phyloP scores from a whole-genome alignment of 2,113 vertebrate species.

The Phocoena sinus region DNA sequence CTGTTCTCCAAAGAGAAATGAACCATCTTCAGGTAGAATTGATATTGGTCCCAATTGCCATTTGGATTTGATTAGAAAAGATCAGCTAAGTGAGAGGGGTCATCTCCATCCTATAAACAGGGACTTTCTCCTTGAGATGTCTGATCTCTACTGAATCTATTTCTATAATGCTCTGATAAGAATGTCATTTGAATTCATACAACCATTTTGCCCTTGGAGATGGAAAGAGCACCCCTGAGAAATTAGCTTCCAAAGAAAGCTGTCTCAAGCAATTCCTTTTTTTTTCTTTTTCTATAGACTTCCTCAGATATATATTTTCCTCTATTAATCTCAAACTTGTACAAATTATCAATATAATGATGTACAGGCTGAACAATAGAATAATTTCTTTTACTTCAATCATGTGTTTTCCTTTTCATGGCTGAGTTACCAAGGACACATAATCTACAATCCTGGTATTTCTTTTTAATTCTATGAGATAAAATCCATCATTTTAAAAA shows the following conservation, averaged over 20 bases:
- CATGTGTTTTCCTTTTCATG: constrained; percentile 31
- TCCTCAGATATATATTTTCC: constrained; percentile 23
- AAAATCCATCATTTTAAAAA: constrained; percentile 77
- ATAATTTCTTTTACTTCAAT: constrained; percentile 49
- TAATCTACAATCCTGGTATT: constrained; percentile 57
- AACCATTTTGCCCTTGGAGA: constrained; percentile 50
- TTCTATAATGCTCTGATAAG: constrained; percentile 55
- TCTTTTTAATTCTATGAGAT: constrained; percentile 59
- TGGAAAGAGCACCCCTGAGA: constrained; percentile 37
- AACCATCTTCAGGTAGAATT: constrained; percentile 41
- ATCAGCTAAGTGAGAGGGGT: constrained; percentile 38
- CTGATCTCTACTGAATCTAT: constrained; percentile 43
- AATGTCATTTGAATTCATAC: constrained; percentile 66
- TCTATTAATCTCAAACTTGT: constrained; percentile 2
- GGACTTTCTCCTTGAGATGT: constrained; percentile 24
- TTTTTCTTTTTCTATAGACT: neutral
- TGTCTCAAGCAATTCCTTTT: constrained; percentile 46
- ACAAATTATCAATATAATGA: neutral
- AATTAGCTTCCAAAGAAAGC: constrained; percentile 62
- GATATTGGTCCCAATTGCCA: constrained; percentile 21
- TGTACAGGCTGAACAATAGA: constrained; percentile 32
- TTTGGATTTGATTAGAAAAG: constrained; percentile 58
- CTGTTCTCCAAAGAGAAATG: constrained; percentile 51
- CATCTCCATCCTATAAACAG: constrained; percentile 41
- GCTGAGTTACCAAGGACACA: constrained; percentile 20